A percentile compares a stretch with the other conserved stretches of the same genome.
These are phyloP conservation scores for Microcebus jonahi DNA, from an alignment of 2,113 vertebrate genomes.

Conservation along the genomic window DNA sequence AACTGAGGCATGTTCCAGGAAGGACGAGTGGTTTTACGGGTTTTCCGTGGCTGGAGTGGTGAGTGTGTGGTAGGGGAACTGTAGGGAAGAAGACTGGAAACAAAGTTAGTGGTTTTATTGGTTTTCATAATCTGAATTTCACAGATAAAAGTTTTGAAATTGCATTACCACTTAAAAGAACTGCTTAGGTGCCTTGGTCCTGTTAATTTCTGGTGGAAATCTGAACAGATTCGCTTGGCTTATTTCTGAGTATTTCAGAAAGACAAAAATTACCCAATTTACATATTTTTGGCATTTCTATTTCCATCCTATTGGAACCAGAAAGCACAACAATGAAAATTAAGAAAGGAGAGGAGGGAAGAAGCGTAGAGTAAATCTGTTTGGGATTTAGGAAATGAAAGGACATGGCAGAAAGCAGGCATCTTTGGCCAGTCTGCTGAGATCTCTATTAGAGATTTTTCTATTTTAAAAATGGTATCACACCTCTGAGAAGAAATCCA, in stretches of 20 bases:
- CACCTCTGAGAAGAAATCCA: conserved; percentile 5
- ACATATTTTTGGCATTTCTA: neutral
- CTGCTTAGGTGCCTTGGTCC: neutral
- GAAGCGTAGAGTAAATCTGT: neutral
- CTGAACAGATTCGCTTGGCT: neutral
- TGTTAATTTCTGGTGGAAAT: conserved; percentile 19
- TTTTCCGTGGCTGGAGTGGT: neutral
- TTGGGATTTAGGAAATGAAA: conserved; percentile 22
- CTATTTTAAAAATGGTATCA: neutral
- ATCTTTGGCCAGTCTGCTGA: neutral
- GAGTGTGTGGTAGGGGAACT: neutral
- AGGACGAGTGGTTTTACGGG: neutral
- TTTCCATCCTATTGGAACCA: neutral
- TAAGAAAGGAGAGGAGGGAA: neutral
- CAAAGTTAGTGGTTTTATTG: neutral
- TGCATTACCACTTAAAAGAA: neutral
- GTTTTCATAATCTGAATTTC: neutral
- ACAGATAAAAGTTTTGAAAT: neutral
- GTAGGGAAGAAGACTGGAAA: neutral
- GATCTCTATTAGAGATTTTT: neutral
- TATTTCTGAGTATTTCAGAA: conserved; percentile 28
- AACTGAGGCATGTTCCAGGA: neutral
- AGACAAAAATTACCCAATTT: neutral
- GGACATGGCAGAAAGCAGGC: neutral
- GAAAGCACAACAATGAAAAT: neutral